Base-by-base conservation (phyloP, 1,140 invertebrate genomes). In the Lordiphosa stackelbergi region DNA sequence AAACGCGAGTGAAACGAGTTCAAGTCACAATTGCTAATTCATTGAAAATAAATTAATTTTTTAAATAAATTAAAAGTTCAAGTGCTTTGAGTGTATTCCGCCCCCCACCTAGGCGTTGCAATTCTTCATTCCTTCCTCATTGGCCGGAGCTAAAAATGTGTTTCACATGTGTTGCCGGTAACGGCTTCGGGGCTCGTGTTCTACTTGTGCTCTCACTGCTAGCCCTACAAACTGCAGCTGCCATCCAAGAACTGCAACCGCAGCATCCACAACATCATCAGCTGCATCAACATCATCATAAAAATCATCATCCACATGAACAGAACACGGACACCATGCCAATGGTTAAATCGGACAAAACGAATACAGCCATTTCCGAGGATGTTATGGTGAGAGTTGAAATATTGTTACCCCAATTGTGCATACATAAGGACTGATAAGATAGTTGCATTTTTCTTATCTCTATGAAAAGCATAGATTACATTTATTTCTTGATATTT, bases 61-160 rank as follows among this genome's bases (percentile, higher is more conserved):
- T 42, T 2, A 46, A 62, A 28, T 37, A 13, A 16, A 10, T 34
- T 41, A 53, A 64, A 53, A 55, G 48, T 59, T 46, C 41, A 24
- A 55, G 36, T 61, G 48, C 53, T 53, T 43, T 36, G 13, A 40
- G 47, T 48, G 55, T 45, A 49, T 41, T 3, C 6, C 28, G 6
- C 28, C 28, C 28, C 28, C 28, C 28, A 31, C 28, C 28, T 31
- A 31, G 28, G 28, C 22, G 6, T 12, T 4, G 7, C 22, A 11
- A 28, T 28, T 45, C 12, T 2, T 11, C 42, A 12, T 24, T 28
- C n/a, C 28, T 45, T 22, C 9, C 40, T 11, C 9, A 45, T 45
- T 28, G 31, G 42, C 22, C 22, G 40, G 53, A 41, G 19, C 55
- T 42, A 16, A 43, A 79, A 81, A 81, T 81, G 77, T 69, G 77